Percentiles rank a stretch among this genome's conserved stretches.
Evolutionary conservation across 2,797 vertebrate species (phyloP).

Genomic region (Uromys caudimaculatus): DNA sequence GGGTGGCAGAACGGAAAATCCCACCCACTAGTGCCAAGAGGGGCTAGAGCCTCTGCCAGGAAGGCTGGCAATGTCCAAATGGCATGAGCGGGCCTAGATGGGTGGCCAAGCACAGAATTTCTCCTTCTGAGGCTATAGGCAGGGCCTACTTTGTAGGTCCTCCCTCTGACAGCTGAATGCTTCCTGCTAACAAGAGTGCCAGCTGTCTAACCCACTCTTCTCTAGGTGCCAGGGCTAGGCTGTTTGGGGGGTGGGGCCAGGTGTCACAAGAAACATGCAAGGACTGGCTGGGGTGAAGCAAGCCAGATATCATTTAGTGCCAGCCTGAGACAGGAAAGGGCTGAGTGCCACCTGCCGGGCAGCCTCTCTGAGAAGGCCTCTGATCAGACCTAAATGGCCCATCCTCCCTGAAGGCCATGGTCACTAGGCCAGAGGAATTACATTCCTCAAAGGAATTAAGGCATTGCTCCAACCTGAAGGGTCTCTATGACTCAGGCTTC

Average conservation of each 20-base stretch:
- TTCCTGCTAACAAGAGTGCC: background rate
- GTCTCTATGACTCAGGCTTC: background rate
- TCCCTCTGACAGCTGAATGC: background rate
- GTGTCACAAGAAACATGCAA: background rate
- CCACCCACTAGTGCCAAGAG: constrained; percentile 57
- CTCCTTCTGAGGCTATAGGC: background rate
- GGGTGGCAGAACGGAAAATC: constrained; percentile 76
- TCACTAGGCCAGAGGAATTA: background rate
- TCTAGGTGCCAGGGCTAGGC: background rate
- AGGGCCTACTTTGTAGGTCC: background rate
- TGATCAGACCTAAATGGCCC: background rate
- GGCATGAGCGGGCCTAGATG: constrained; percentile 31
- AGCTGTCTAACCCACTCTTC: background rate
- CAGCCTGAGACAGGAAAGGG: background rate
- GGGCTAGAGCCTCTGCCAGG: constrained; percentile 21
- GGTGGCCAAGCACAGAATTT: constrained; percentile 46
- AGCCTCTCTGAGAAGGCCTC: background rate
- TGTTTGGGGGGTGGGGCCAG: background rate
- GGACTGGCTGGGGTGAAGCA: background rate
- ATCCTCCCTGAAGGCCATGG: background rate
- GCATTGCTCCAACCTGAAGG: background rate
- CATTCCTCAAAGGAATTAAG: background rate
- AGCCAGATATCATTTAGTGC: background rate
- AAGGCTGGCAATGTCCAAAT: constrained; percentile 34
- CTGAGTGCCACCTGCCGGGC: background rate